Evolutionary conservation across 2,888 invertebrate genomes (phyloP).

Genomic region (Caenorhabditis angaria): DNA sequence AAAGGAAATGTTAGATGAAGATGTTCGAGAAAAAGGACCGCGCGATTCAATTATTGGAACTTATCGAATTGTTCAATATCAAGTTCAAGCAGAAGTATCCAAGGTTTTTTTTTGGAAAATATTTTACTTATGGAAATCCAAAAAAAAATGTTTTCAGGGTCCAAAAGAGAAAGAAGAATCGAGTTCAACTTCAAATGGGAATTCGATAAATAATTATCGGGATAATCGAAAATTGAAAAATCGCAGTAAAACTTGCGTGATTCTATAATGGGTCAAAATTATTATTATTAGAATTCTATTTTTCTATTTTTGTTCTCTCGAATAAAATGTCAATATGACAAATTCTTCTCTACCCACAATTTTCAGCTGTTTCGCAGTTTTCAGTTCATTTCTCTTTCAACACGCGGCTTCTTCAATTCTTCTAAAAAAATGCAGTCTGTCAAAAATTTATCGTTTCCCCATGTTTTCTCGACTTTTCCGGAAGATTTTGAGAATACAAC

Average conservation of each 20-base stretch:
- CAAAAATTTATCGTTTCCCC: constrained; percentile 26
- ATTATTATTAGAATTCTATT: background rate
- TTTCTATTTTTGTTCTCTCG: constrained; percentile 7
- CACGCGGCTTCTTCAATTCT: background rate
- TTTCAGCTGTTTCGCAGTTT: background rate
- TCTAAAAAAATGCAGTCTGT: background rate
- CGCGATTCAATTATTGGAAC: constrained; percentile 80
- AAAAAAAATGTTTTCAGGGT: constrained; percentile 16
- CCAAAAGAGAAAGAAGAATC: constrained; percentile 16
- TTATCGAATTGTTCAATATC: constrained; percentile 79
- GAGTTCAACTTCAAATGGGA: constrained; percentile 13
- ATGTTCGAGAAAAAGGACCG: constrained; percentile 76
- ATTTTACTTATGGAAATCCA: no score
- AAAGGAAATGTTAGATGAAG: constrained; percentile 77
- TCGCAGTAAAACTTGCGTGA: constrained; percentile 61
- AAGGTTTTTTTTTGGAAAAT: constrained; percentile 49
- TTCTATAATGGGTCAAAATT: constrained; percentile 44
- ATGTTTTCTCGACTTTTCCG: constrained; percentile 20
- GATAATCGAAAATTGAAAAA: constrained; percentile 42
- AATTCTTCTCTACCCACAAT: background rate
- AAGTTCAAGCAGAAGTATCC: constrained; percentile 60
- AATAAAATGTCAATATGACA: background rate
- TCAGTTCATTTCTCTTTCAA: background rate
- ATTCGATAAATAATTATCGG: constrained; percentile 17
- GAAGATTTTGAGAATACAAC: constrained; percentile 12